Base-by-base conservation (phyloP, 1,140 invertebrate species). In the Pseudachorutes palmiensis region DNA sequence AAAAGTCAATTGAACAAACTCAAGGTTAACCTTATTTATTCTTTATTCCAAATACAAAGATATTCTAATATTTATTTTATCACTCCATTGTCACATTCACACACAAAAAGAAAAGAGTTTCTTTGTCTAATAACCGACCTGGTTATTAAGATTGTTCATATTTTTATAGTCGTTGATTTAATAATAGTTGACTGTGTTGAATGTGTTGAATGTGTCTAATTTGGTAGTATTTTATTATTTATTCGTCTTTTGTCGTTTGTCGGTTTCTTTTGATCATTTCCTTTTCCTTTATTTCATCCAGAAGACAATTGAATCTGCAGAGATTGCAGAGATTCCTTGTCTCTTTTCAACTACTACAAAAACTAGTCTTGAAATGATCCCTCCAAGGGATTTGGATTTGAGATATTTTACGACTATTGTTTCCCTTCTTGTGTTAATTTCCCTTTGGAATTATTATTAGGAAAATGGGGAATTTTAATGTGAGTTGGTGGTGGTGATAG, bases 21-120 rank as follows among this genome's bases (percentile, higher is more conserved):
- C 31, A 36, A 66, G 24, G 59, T 62, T 16, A 51, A 62, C 32
- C 26, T 33, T 32, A 62, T 31, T 61, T 45, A 62, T 51, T 66
- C 59, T 66, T 66, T 59, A 59, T 45, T 51, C 51, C 32, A 36
- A 45, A 30, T 33, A 26, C 12, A 29, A 58, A 19, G 30, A 58
- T n/a, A n/a, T 24, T 55, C 24, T 55, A 55, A 14, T 55, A 55
- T 55, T 55, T 55, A 55, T 55, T 55, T 55, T 55, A 55, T 55
- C 51, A 55, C 51, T 24, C 51, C 24, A 55, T 55, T 55, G 51
- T 55, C 12, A 55, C n/a, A n/a, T n/a, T n/a, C n/a, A n/a, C n/a
- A n/a, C n/a, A n/a, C n/a, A n/a, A n/a, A n/a, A n/a, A n/a, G n/a
- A 22, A 55, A 55, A 12, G 51, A 55, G 51, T 5, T 14, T 55